Conservation (phyloP, 2,113 vertebrate species). For the Oreochromis tanganicae region DNA sequence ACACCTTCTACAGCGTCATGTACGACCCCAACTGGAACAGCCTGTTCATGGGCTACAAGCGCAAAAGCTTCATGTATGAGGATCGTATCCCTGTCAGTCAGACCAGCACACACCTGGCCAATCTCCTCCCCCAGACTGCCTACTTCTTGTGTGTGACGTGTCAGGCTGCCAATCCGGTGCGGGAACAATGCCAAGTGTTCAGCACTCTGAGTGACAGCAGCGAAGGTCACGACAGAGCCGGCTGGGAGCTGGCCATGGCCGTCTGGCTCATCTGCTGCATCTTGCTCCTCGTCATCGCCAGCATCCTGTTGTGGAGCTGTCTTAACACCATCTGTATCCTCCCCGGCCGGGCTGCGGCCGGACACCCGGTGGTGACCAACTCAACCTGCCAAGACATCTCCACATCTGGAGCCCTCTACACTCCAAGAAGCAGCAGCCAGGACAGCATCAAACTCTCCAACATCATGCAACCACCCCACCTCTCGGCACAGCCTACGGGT, state of each 20-base stretch:
- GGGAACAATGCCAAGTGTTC: constrained; percentile 82
- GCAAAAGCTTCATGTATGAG: constrained; percentile 79
- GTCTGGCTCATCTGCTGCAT: constrained; percentile 84
- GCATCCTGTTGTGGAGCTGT: constrained; percentile 79
- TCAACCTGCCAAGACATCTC: neutral
- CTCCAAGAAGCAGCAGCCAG: constrained; percentile 23
- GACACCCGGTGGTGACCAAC: neutral
- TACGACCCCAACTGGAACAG: constrained; percentile 86
- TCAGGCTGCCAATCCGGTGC: constrained; percentile 77
- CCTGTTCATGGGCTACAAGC: constrained; percentile 75
- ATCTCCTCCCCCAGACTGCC: constrained; percentile 80
- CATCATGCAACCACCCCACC: constrained; percentile 60
- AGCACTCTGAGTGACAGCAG: constrained; percentile 69
- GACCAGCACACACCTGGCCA: constrained; percentile 73
- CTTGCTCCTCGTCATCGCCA: constrained; percentile 76
- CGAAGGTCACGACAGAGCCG: constrained; percentile 36
- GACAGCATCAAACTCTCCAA: constrained; percentile 53
- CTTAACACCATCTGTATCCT: constrained; percentile 71
- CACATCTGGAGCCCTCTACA: neutral
- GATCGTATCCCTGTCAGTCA: constrained; percentile 80
- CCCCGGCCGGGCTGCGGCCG: constrained; percentile 11
- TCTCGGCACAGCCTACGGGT: neutral
- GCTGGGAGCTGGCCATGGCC: constrained; percentile 78
- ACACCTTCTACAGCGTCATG: constrained; percentile 88
- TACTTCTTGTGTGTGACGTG: constrained; percentile 86